Base-by-base conservation (phyloP, 2,797 vertebrate genomes). In the Tinamus major region DNA sequence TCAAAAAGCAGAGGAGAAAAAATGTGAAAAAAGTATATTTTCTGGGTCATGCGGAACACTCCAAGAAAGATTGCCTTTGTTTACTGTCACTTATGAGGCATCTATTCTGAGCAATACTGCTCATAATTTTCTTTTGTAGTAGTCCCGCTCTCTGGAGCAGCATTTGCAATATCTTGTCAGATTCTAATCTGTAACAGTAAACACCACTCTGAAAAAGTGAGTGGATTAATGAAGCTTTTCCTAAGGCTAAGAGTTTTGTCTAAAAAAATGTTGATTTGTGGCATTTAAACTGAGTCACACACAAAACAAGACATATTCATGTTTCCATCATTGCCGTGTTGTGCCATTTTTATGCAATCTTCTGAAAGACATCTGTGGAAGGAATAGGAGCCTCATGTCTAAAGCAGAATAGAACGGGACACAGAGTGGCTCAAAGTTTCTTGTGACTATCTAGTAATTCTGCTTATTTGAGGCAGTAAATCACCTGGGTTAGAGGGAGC, bases 371-470 rank as follows among this genome's bases (percentile, higher is more conserved):
- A 18, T n/a, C 27, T 55, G 16, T 26, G 27, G 8, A 55, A 68
- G n/a, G 24, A 68, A 49, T 26, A 24, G n/a, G 26, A 26, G 24
- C 9, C 67, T 49, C 13, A 4, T 5, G 53, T 14, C 29, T 65
- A 49, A 71, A 58, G 13, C 3, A 88, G 75, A 72, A 62, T 2
- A 72, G 9, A 64, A 59, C 10, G 2, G 5, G 16, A 49, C 37
- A 2, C 15, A 1, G 1, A n/a, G 16, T 65, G 10, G 72, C 20
- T 4, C 12, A 53, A 10, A 4, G 0, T 26, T 92, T 85, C 26
- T 71, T 65, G 4, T 44, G 2, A 86, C 56, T 67, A 46, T 5
- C n/a, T 15, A 64, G 9, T 29, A 87, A 4, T 55, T 74, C 51
- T 37, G 12, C 4, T n/a, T 79, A 14, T 65, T 44, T 53, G 17